These are phyloP conservation scores for Psettodes erumei DNA, from an alignment of 2,113 vertebrate genomes.

Conservation along the genomic window DNA sequence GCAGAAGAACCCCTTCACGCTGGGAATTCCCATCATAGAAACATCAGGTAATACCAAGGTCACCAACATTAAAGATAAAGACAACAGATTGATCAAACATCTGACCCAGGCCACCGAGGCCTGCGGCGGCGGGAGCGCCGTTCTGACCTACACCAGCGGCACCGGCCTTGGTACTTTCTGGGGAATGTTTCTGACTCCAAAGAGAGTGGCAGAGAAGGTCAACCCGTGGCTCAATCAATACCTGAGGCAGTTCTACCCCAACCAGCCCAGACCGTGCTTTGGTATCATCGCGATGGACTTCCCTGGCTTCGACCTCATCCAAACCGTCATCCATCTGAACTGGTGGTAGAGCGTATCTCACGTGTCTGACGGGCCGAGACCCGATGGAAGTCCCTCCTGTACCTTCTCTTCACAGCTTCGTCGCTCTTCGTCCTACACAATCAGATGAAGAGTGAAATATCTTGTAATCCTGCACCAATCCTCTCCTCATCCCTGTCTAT, in stretches of 20 bases:
- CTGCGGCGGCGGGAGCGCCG: constrained; percentile 47
- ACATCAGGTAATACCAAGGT: constrained; percentile 59
- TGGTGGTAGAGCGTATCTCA: constrained; percentile 24
- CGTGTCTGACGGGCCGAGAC: not conserved
- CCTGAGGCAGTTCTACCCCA: constrained; percentile 51
- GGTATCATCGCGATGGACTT: constrained; percentile 85
- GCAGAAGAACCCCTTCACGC: constrained; percentile 70
- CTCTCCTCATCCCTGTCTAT: not conserved
- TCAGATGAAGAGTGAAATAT: not conserved
- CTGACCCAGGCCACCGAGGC: constrained; percentile 44
- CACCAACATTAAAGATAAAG: constrained; percentile 53
- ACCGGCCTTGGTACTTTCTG: constrained; percentile 75
- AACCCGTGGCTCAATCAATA: constrained; percentile 79
- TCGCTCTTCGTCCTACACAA: not conserved
- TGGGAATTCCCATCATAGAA: constrained; percentile 51
- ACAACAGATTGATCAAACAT: constrained; percentile 37
- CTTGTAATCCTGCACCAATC: not conserved
- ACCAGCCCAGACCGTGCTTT: constrained; percentile 67
- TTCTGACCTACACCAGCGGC: constrained; percentile 82
- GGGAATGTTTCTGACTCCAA: constrained; percentile 68
- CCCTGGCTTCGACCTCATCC: constrained; percentile 79
- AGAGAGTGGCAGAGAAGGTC: constrained; percentile 78
- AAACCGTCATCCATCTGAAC: constrained; percentile 76
- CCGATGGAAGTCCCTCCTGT: not conserved
- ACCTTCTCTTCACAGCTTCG: no score